Percentiles rank a stretch among this genome's conserved stretches.
These are phyloP conservation scores for Glossosoma conforme DNA, from an alignment of 1,140 invertebrate genomes.

Conservation along the genomic window DNA sequence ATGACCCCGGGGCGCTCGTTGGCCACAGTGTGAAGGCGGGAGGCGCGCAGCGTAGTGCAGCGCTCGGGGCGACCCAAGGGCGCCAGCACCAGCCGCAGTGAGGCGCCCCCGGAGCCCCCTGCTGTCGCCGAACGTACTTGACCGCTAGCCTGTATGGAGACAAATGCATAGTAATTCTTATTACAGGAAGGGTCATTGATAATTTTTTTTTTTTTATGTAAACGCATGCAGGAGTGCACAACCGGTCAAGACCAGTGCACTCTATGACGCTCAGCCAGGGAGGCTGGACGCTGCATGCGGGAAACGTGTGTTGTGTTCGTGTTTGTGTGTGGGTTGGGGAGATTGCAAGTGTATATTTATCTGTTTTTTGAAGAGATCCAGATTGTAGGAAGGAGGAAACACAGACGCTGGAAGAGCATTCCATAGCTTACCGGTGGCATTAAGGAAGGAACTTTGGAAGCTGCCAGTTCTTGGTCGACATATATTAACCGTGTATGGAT, in stretches of 20 bases:
- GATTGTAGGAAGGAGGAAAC: too few relatives aligned
- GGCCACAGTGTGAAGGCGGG: constrained; percentile 41
- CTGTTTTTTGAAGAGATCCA: too few relatives aligned
- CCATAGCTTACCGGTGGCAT: too few relatives aligned
- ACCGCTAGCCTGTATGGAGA: constrained; percentile 32
- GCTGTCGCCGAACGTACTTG: constrained; percentile 34
- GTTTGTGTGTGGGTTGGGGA: background rate
- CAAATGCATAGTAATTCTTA: constrained; percentile 4
- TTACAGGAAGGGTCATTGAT: background rate
- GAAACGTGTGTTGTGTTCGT: background rate
- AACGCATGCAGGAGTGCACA: background rate
- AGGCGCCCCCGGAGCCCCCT: constrained; percentile 35
- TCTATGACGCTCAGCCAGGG: background rate
- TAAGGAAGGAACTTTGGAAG: too few relatives aligned
- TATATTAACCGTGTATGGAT: too few relatives aligned
- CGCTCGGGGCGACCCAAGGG: constrained; percentile 36
- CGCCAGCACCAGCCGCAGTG: constrained; percentile 38
- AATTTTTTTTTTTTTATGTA: background rate
- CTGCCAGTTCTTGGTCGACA: too few relatives aligned
- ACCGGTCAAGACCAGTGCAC: background rate
- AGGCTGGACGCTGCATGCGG: background rate
- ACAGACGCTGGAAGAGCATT: too few relatives aligned
- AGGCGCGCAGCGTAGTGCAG: constrained; percentile 43
- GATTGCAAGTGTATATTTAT: too few relatives aligned
- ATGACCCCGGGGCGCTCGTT: constrained; percentile 41